Evolutionary conservation across 2,888 invertebrate genomes (phyloP).

Genomic region (Trimorus sp.): DNA sequence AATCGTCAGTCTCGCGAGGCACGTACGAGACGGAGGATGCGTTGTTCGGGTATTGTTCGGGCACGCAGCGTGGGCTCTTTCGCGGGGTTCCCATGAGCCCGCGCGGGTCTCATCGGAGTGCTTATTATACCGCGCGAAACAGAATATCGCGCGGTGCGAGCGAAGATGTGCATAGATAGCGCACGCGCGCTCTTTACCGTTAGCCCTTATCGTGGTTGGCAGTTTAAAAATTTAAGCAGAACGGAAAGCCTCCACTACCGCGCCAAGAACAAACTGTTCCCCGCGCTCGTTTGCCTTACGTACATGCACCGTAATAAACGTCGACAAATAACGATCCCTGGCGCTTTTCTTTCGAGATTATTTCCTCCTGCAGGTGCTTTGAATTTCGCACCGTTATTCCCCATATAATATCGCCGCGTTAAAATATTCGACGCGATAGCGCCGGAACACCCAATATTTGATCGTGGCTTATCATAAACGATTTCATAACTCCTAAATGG

Average conservation of each 20-base stretch:
- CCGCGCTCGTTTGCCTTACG: slow-evolving; percentile 44
- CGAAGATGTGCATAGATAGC: slow-evolving; percentile 68
- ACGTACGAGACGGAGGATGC: slow-evolving; percentile 41
- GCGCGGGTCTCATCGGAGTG: slow-evolving; percentile 43
- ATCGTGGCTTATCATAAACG: slow-evolving; percentile 54
- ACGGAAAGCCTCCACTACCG: slow-evolving; percentile 59
- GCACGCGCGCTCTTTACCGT: slow-evolving; percentile 68
- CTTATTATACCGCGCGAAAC: slow-evolving; percentile 60
- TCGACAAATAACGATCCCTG: slow-evolving; percentile 54
- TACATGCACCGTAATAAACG: slow-evolving; percentile 56
- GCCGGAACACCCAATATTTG: slow-evolving; percentile 45
- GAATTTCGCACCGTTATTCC: slow-evolving; percentile 60
- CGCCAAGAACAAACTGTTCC: slow-evolving; percentile 57
- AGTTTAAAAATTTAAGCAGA: slow-evolving; percentile 65
- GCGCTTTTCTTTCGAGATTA: slow-evolving; percentile 55
- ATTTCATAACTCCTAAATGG: slow-evolving; percentile 41
- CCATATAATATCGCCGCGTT: slow-evolving; percentile 33
- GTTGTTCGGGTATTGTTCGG: slow-evolving; percentile 53
- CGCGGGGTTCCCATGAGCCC: slow-evolving; percentile 49
- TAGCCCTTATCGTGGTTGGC: slow-evolving; percentile 65
- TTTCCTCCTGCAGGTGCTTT: slow-evolving; percentile 56
- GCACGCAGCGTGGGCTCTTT: slow-evolving; percentile 65
- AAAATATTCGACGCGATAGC: slow-evolving; percentile 42
- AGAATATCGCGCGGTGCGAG: slow-evolving; percentile 64
- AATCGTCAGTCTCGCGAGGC: no score